These are phyloP conservation scores for Sinella curviseta DNA, from an alignment of 1,140 invertebrate species.

Conservation along the genomic window DNA sequence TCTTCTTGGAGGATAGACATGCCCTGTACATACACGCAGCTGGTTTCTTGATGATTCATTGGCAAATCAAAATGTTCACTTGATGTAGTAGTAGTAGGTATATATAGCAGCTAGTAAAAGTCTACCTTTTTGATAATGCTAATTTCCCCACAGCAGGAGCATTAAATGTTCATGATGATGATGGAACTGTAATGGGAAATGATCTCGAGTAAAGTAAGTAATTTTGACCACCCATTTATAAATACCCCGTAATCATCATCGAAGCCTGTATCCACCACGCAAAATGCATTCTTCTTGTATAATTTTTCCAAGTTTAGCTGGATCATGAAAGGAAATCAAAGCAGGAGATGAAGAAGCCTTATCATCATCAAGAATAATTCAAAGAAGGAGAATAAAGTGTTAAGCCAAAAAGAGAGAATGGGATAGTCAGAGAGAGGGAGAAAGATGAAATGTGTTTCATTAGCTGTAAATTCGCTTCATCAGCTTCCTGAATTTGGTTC, in stretches of 20 bases:
- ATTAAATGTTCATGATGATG: not conserved
- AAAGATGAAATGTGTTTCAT: conserved; percentile 15
- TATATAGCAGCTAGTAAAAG: not conserved
- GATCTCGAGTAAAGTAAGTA: not conserved
- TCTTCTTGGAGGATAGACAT: no score
- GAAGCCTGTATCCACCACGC: not conserved
- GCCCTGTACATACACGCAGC: no score
- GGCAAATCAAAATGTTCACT: conserved; percentile 13
- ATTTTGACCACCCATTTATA: not conserved
- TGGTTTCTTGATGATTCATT: conserved; percentile 12
- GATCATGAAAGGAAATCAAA: conserved; percentile 16
- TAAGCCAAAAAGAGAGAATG: not conserved
- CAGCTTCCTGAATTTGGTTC: conserved; percentile 17
- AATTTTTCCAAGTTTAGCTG: not conserved
- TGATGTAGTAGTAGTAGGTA: no score
- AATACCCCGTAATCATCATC: no score
- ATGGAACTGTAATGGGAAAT: not conserved
- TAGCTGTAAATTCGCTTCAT: conserved; percentile 20
- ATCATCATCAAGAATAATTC: not conserved
- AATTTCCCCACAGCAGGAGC: not conserved
- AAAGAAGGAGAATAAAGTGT: not conserved
- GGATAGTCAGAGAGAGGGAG: not conserved
- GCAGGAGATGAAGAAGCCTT: not conserved
- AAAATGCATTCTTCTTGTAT: not conserved
- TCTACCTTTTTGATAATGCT: no score